Percentiles rank a stretch among this genome's conserved stretches.
These are phyloP conservation scores for Tympanoctomys barrerae DNA, from an alignment of 2,797 vertebrate genomes.

Conservation along the genomic window DNA sequence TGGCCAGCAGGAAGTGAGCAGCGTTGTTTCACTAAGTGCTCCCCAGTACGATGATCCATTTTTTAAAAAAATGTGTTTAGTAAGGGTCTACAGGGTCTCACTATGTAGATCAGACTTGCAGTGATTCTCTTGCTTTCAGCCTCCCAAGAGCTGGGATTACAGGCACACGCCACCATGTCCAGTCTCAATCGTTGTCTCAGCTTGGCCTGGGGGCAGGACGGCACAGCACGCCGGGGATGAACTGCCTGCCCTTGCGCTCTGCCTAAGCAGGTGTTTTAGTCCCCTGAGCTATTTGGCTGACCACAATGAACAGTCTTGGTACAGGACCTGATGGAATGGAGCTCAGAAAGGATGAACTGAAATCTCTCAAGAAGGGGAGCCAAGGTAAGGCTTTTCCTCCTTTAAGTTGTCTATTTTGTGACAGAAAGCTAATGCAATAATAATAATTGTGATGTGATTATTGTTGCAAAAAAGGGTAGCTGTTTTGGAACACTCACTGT, in stretches of 20 bases:
- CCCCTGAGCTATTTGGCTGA: no score
- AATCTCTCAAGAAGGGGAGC: not conserved
- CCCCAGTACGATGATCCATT: not conserved
- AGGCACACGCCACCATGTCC: no score
- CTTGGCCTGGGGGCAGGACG: no score
- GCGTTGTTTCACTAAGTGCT: not conserved
- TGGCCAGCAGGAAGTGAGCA: not conserved
- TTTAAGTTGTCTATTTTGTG: not conserved
- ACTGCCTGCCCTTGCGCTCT: no score
- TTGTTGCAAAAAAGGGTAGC: not conserved
- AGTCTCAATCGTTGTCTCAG: no score
- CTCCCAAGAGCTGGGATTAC: no score
- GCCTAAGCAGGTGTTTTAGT: no score
- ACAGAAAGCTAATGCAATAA: not conserved
- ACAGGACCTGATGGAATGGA: not conserved
- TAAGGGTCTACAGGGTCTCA: no score
- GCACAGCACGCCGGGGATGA: no score
- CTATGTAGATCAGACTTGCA: no score
- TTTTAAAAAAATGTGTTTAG: no score
- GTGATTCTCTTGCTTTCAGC: no score
- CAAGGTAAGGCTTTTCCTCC: not conserved
- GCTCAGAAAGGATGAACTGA: not conserved
- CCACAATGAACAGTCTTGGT: not conserved
- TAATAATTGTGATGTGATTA: not conserved
- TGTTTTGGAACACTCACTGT: not conserved